Percentiles rank a stretch among this genome's conserved stretches.
Evolutionary conservation across 2,113 vertebrate genomes (phyloP).

Genomic region (Lasiurus borealis): DNA sequence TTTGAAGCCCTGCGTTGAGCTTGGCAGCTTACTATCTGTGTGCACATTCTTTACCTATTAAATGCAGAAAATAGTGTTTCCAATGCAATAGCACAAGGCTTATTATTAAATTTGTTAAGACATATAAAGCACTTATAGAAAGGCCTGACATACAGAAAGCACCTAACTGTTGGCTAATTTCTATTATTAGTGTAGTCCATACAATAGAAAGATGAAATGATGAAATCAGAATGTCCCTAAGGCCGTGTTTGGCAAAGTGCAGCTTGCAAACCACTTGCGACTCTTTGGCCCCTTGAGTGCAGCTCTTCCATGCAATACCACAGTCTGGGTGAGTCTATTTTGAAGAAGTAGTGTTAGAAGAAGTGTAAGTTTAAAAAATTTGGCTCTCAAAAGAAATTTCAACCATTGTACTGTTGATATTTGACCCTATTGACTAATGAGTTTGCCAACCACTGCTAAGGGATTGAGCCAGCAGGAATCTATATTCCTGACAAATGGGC

Average conservation of each 20-base stretch:
- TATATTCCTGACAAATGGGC: not conserved
- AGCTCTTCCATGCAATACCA: no score
- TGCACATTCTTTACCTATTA: conserved; percentile 1
- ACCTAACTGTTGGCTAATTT: not conserved
- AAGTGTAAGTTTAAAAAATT: no score
- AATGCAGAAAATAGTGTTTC: not conserved
- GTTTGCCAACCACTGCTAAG: no score
- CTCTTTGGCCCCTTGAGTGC: no score
- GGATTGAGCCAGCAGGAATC: not conserved
- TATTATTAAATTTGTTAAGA: conserved; percentile 45
- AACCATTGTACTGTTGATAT: no score
- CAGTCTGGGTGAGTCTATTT: no score
- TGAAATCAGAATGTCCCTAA: not conserved
- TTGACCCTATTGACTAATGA: no score
- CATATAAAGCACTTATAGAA: conserved; percentile 8
- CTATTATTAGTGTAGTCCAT: not conserved
- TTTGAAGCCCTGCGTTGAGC: not conserved
- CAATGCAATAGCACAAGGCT: not conserved
- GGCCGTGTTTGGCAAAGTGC: no score
- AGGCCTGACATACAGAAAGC: not conserved
- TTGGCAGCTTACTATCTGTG: not conserved
- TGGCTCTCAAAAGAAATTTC: no score
- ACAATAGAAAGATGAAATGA: not conserved
- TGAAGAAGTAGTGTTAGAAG: no score
- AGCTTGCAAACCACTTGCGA: no score